Base-by-base conservation (phyloP, 2,113 vertebrate genomes). In the Poecilia latipinna region DNA sequence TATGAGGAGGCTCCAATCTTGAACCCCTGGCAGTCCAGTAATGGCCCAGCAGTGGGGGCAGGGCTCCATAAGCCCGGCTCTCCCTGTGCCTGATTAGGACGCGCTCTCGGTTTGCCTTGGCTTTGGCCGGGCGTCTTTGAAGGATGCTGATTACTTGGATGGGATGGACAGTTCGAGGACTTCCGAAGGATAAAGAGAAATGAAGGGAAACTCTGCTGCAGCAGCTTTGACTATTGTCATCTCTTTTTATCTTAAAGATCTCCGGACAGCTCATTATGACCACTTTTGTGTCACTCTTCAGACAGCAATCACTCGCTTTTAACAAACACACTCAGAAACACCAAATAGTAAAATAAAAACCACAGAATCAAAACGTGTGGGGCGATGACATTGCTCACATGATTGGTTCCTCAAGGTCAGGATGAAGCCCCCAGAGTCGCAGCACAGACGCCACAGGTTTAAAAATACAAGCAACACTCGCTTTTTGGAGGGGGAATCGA, bases 141-240 rank as follows among this genome's bases (percentile, higher is more conserved):
- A 87, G 75, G 77, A 89, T 88, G 90, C 79, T 88, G 88, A 90
- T 90, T 89, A 85, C 88, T 87, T 85, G 87, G 87, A 87, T 72
- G 83, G 83, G 75, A 62, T 37, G 44, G 86, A 89, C 88, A 84
- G 83, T 84, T 81, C 72, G 78, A 88, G 84, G 86, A 82, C 80
- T 63, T 72, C 82, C 65, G 78, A 77, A 80, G 86, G 69, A 89
- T 78, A 76, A 79, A 73, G 84, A 88, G 35, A 74, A 67, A 72
- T 61, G 61, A 39, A 68, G 70, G 74, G 62, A 11, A 7, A 39
- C 72, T 79, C 29, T 19, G 51, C 44, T 79, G 63, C 31, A 1
- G 28, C 62, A 84, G 67, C 70, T 85, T 70, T 87, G 32, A 68
- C 29, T 29, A 68, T 75, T 80, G 65, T 83, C 75, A 61, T 75